These are phyloP conservation scores for Oreocharis arfaki DNA, from an alignment of 2,113 vertebrate genomes.

Conservation along the genomic window DNA sequence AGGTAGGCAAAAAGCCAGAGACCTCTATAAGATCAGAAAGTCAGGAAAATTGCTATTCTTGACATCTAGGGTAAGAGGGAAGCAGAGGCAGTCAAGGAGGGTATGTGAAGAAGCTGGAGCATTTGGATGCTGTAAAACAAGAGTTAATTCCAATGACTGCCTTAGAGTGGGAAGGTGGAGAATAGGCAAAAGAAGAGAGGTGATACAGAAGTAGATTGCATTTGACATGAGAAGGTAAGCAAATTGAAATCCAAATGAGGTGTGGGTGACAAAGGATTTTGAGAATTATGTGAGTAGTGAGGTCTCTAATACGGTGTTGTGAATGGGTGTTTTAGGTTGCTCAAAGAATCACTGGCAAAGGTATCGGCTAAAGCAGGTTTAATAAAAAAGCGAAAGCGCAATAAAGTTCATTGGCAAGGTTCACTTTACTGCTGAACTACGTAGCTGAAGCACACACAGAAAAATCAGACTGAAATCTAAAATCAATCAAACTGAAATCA, in stretches of 20 bases:
- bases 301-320: not conserved
- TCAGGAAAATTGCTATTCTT: not conserved
- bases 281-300: not conserved
- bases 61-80: not conserved
- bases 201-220: not conserved
- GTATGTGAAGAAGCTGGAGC: not conserved
- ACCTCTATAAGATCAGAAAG: not conserved
- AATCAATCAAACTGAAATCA: not conserved
- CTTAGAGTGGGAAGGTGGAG: not conserved
- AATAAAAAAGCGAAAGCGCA: rapidly evolving
- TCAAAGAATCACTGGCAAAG: not conserved
- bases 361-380: rapidly evolving
- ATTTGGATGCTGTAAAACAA: not conserved
- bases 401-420: not conserved
- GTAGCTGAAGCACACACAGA: not conserved
- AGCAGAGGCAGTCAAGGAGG: not conserved
- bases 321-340: not conserved
- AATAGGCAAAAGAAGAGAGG: not conserved
- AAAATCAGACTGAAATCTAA: not conserved
- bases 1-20: not conserved
- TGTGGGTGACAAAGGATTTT: not conserved
- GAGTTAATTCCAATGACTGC: not conserved
- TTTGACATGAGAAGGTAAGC: not conserved
- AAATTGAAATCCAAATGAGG: not conserved
- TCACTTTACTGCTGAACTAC: not conserved